phyloP scores from a whole-genome alignment of 2,797 vertebrate species.

The Xenentodon cancila region DNA sequence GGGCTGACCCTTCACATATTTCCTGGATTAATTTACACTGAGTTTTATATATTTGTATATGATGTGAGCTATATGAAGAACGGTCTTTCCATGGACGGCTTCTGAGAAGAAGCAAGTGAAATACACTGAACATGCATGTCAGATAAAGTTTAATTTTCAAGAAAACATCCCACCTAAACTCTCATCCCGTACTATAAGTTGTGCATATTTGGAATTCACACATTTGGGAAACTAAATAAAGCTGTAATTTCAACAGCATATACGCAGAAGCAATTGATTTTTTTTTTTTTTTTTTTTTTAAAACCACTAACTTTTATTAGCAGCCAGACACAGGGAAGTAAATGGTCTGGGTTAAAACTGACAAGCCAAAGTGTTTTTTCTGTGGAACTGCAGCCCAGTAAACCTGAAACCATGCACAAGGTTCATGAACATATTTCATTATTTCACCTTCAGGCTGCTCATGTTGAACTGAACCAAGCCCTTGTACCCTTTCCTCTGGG shows the following conservation, averaged over 20 bases:
- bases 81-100: neutral
- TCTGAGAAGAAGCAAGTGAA: conserved; percentile 21
- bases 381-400: conserved; percentile 43
- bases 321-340: conserved; percentile 49
- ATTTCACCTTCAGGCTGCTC: conserved; percentile 50
- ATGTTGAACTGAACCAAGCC: conserved; percentile 59
- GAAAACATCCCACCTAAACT: conserved; percentile 46
- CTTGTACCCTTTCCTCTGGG: conserved; percentile 53
- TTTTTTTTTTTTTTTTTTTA: conserved; percentile 46
- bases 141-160: conserved; percentile 36
- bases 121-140: conserved; percentile 13
- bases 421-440: conserved; percentile 53
- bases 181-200: conserved; percentile 11
- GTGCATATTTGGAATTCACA: conserved; percentile 18
- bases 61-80: conserved; percentile 15
- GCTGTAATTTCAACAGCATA: conserved; percentile 18
- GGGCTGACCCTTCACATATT: too few species aligned
- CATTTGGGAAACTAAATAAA: conserved; percentile 21
- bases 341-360: conserved; percentile 37
- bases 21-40: conserved; percentile 1
- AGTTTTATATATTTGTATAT: conserved; percentile 37
- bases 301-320: conserved; percentile 48
- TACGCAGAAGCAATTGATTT: conserved; percentile 14
- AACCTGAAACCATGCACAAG: conserved; percentile 45
- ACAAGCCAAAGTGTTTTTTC: conserved; percentile 53